Base-by-base conservation (phyloP, 2,888 invertebrate genomes). In the Mesochorus sp. region DNA sequence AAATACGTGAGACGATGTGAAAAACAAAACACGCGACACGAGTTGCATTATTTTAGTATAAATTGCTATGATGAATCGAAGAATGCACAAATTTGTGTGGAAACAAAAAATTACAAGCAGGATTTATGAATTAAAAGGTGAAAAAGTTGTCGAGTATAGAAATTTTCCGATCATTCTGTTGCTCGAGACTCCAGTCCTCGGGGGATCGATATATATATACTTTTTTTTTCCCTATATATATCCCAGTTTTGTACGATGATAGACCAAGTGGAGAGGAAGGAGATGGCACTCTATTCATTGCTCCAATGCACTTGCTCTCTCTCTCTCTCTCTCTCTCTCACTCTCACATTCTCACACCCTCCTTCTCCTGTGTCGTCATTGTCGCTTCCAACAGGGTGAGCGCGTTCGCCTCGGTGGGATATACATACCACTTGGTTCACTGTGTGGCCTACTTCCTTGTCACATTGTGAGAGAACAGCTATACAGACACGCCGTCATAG, bases 141-240 rank as follows among this genome's bases (percentile, higher is more conserved):
- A 10, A 6, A 8, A 2, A 34, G 10, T 10, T 34, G 34, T 8
- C 6, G 1, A 34, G 34, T n/a, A n/a, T n/a, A n/a, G n/a, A n/a
- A 34, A 34, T 34, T 34, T 34, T 34, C 3, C 34, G 34, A 34
- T 34, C 10, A 34, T 34, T 8, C 34, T 34, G 34, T 34, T 34
- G 4, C 34, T 34, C 34, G 34, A 34, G 34, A 10, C 34, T 34
- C 8, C 6, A 1, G 34, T 2, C 34, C n/a, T n/a, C n/a, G n/a
- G n/a, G 37, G 53, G 71, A 72, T 62, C 71, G 62, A 72, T 72
- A 72, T 72, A n/a, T n/a, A n/a, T n/a, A n/a, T n/a, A n/a, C n/a
- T n/a, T n/a, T n/a, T n/a, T n/a, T 53, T 28, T 53, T 62, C 42
- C 62, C 71, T 72, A 62, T 72, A 62, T 72, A 26, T 31, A 62